phyloP scores from a whole-genome alignment of 2,888 invertebrate species.

The Empis stercorea region DNA sequence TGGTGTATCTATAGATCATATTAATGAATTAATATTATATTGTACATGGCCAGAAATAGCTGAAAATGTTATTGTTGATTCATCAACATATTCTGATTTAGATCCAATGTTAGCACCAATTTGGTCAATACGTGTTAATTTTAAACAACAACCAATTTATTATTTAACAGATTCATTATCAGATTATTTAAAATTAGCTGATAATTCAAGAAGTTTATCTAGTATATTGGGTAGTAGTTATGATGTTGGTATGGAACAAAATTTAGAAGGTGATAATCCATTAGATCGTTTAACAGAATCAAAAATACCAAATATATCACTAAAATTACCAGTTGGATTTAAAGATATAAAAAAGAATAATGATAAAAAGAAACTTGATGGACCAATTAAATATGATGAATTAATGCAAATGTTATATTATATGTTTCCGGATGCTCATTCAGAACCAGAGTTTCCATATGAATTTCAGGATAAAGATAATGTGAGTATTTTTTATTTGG shows the following conservation, averaged over 20 bases:
- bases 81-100: conserved; percentile 75
- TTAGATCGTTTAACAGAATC: conserved; percentile 64
- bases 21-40: conserved; percentile 61
- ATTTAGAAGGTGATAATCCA: conserved; percentile 43
- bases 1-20: conserved; percentile 71
- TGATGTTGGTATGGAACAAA: conserved; percentile 38
- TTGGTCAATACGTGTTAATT: conserved; percentile 60
- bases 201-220: conserved; percentile 18
- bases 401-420: conserved; percentile 67
- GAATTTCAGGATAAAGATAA: conserved; percentile 36
- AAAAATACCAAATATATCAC: conserved; percentile 49
- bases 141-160: conserved; percentile 56
- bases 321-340: conserved; percentile 26
- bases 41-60: conserved; percentile 78
- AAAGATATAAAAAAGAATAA: conserved; percentile 37
- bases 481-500: conserved; percentile 23
- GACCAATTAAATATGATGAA: conserved; percentile 64
- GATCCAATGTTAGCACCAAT: conserved; percentile 66
- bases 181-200: conserved; percentile 56
- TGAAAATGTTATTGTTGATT: conserved; percentile 78
- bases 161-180: conserved; percentile 63
- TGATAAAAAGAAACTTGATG: conserved; percentile 45
- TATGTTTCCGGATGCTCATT: conserved; percentile 78
- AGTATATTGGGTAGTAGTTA: conserved; percentile 29
- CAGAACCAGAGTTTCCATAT: conserved; percentile 44